Evolutionary conservation across 1,140 invertebrate species (phyloP).

Genomic region (Holotrichia oblita): DNA sequence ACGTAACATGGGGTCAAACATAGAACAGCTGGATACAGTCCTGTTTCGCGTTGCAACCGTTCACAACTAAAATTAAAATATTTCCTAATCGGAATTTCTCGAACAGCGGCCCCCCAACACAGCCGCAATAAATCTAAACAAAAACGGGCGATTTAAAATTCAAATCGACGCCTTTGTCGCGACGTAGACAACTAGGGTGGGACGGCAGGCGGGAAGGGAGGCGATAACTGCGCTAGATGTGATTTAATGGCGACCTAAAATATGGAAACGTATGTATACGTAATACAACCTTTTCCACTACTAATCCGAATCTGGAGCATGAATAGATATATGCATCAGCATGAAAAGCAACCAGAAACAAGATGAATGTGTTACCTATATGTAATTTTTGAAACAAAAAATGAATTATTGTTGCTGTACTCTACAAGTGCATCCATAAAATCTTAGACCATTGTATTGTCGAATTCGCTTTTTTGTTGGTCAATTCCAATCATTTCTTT

Average conservation of each 20-base stretch:
- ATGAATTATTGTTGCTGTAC: no score
- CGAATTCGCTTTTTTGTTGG: no score
- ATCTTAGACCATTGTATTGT: no score
- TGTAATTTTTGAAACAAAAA: no score
- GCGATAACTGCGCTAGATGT: not conserved
- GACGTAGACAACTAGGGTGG: not conserved
- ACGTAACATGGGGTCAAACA: not conserved
- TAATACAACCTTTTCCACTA: not conserved
- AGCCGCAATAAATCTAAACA: not conserved
- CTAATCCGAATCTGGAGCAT: not conserved
- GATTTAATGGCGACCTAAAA: constrained; percentile 1
- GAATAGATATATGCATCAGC: not conserved
- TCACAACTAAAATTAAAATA: not conserved
- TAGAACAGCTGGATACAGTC: not conserved
- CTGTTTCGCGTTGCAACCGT: not conserved
- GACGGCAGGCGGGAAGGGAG: not conserved
- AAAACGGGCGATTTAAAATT: constrained; percentile 11
- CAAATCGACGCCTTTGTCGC: constrained; percentile 10
- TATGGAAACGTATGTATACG: constrained; percentile 13
- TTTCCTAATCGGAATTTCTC: not conserved
- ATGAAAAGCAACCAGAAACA: no score
- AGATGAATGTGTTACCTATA: no score
- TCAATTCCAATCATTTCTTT: no score
- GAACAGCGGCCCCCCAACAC: not conserved
- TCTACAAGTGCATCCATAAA: no score